These are phyloP conservation scores for Idaea dimidiata DNA, from an alignment of 2,888 invertebrate species.

Conservation along the genomic window DNA sequence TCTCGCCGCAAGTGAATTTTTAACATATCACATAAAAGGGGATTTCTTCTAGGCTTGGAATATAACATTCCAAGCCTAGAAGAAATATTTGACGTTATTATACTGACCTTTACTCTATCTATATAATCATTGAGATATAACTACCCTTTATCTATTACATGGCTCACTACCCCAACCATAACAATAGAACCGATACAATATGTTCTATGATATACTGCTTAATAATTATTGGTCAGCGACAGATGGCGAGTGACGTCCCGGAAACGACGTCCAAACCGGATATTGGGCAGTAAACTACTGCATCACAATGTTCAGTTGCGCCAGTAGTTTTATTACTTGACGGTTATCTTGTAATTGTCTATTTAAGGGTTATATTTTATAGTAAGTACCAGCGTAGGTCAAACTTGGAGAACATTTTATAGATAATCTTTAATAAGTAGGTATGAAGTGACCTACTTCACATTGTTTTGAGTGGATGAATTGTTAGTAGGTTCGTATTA, in stretches of 20 bases:
- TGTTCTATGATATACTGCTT: conserved; percentile 9
- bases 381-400: not conserved
- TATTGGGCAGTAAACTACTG: conserved; percentile 62
- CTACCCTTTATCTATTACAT: not conserved
- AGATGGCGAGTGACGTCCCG: conserved; percentile 45
- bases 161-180: not conserved
- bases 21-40: no score
- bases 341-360: conserved; percentile 21
- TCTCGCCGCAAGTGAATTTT: no score
- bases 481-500: no score
- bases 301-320: conserved; percentile 35
- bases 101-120: no score
- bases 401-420: no score
- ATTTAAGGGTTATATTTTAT: conserved; percentile 12
- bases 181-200: not conserved
- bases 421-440: no score
- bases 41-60: no score
- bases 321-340: conserved; percentile 23
- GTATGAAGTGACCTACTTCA: no score
- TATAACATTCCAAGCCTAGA: no score
- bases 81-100: no score
- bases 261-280: conserved; percentile 56
- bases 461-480: no score
- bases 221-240: conserved; percentile 35
- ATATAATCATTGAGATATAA: not conserved